phyloP scores from a whole-genome alignment of 1,140 invertebrate genomes.

The Ptiloglossa arizonensis region DNA sequence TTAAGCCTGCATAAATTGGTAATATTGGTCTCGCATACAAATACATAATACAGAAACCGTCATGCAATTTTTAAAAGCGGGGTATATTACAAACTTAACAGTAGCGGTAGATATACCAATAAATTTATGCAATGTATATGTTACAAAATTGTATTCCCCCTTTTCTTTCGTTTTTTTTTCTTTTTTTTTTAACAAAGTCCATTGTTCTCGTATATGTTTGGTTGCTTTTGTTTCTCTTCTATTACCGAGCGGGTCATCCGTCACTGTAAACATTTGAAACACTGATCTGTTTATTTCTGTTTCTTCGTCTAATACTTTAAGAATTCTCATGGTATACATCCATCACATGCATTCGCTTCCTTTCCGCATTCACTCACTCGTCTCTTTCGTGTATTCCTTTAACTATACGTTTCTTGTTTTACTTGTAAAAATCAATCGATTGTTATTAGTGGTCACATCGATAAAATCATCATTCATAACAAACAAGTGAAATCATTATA shows the following conservation, averaged over 20 bases:
- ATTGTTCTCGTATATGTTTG: background rate
- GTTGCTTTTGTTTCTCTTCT: background rate
- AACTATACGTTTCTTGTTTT: constrained; percentile 19
- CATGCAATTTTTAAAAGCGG: constrained; percentile 59
- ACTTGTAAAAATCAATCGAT: constrained; percentile 55
- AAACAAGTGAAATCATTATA: constrained; percentile 66
- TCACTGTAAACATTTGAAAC: constrained; percentile 52
- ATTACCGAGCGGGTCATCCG: constrained; percentile 35
- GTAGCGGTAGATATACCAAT: constrained; percentile 57
- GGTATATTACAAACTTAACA: constrained; percentile 65
- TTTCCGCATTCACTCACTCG: constrained; percentile 16
- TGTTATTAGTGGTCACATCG: constrained; percentile 67
- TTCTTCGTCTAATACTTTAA: constrained; percentile 10
- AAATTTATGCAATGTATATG: constrained; percentile 70
- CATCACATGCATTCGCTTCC: constrained; percentile 12
- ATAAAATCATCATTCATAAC: constrained; percentile 71
- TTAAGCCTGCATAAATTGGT: constrained; percentile 43
- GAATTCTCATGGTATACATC: constrained; percentile 46
- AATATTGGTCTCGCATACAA: constrained; percentile 56
- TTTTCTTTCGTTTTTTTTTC: constrained; percentile 31
- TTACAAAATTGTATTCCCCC: constrained; percentile 64
- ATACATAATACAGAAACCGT: constrained; percentile 60
- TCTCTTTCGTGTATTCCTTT: constrained; percentile 3
- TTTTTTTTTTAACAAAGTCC: constrained; percentile 58
- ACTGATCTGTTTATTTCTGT: constrained; percentile 26